Conservation (phyloP, 2,113 vertebrate genomes). For the Hiodon tergisus region DNA sequence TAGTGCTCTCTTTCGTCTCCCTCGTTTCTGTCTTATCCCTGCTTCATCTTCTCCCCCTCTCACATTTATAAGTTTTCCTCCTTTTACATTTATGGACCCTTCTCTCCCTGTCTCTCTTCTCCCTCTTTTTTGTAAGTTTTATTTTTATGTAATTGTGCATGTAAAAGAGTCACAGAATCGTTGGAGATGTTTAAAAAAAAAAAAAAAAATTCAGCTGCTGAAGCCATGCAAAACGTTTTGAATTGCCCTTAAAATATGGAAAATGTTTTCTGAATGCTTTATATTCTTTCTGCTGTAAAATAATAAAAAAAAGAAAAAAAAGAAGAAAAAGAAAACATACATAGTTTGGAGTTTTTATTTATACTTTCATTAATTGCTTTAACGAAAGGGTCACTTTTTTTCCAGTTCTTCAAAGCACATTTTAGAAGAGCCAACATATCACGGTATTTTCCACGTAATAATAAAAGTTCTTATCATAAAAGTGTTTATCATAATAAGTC, state of each 20-base stretch:
- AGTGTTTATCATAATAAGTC: no score
- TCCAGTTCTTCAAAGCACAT: no score
- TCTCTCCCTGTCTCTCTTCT: constrained; percentile 45
- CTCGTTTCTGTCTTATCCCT: constrained; percentile 48
- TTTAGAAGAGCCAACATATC: no score
- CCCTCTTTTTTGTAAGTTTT: constrained; percentile 75
- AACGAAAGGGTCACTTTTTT: no score
- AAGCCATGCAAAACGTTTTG: constrained; percentile 99
- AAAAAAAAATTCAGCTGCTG: constrained; percentile 93
- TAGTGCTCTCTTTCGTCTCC: constrained; percentile 66
- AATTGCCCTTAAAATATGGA: constrained; percentile 99
- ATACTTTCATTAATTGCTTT: neutral
- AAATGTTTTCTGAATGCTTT: constrained; percentile 99
- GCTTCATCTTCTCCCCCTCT: constrained; percentile 53
- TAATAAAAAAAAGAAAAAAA: constrained; percentile 80
- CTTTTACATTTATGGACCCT: constrained; percentile 30
- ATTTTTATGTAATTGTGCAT: constrained; percentile 97
- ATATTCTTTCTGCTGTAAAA: constrained; percentile 99
- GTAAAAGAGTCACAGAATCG: constrained; percentile 97
- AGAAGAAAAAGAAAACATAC: constrained; percentile 1
- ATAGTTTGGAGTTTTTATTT: neutral
- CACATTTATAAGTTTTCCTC: constrained; percentile 57
- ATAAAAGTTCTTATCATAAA: no score
- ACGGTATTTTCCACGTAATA: no score
- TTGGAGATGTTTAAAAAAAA: constrained; percentile 91